phyloP scores from a whole-genome alignment of 2,888 invertebrate species.

The Schizaphis graminum region DNA sequence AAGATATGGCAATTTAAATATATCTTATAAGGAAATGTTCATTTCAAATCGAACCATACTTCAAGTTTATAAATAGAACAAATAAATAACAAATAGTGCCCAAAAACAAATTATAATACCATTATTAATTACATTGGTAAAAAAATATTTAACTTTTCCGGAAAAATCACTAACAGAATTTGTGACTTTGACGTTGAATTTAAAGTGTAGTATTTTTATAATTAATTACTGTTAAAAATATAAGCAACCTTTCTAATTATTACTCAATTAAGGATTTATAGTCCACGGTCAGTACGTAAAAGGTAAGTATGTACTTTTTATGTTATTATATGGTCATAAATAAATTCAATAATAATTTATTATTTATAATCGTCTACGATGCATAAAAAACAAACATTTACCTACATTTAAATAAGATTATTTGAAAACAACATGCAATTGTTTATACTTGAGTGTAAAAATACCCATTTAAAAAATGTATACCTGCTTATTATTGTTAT shows the following conservation, averaged over 20 bases:
- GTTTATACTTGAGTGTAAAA: neutral
- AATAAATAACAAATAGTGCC: neutral
- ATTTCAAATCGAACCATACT: neutral
- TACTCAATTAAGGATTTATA: neutral
- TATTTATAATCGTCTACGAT: neutral
- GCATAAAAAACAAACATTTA: neutral
- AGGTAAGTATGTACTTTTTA: neutral
- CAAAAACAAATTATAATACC: neutral
- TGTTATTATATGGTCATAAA: neutral
- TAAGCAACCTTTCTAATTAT: neutral
- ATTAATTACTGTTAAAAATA: constrained; percentile 43
- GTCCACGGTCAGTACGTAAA: neutral
- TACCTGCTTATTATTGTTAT: neutral
- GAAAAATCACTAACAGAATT: constrained; percentile 15
- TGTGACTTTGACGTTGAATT: constrained; percentile 35
- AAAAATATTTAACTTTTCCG: constrained; percentile 17
- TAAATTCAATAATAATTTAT: neutral
- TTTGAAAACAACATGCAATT: neutral
- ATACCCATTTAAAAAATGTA: neutral
- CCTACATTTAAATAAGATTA: neutral
- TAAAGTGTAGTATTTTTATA: constrained; percentile 13
- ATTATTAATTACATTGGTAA: constrained; percentile 36
- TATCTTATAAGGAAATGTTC: neutral
- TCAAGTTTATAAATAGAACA: neutral
- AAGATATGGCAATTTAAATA: neutral